A percentile compares a stretch with the other conserved stretches of the same genome.
phyloP scores from a whole-genome alignment of 2,888 invertebrate genomes.

The Micoletzkya japonica region DNA sequence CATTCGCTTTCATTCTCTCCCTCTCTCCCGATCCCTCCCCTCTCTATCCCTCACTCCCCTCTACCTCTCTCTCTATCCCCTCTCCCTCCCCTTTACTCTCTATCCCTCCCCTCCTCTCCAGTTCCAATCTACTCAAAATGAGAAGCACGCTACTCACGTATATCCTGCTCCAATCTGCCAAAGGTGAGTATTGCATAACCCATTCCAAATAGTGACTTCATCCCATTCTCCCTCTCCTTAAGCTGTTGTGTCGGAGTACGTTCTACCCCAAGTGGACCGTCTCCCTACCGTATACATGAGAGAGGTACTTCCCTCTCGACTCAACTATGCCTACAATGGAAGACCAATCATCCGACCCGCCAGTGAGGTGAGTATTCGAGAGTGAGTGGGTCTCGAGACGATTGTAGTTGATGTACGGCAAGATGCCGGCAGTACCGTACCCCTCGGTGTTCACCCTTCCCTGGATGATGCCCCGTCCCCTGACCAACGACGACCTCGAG shows the following conservation, averaged over 20 bases:
- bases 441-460: slow-evolving; percentile 19
- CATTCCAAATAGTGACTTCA: not conserved
- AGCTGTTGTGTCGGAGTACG: not conserved
- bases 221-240: not conserved
- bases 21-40: not conserved
- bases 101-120: not conserved
- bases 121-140: not conserved
- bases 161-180: not conserved
- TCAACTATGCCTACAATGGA: not conserved
- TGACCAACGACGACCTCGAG: slow-evolving; percentile 18
- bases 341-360: slow-evolving; percentile 8
- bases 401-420: slow-evolving; percentile 11
- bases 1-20: not conserved
- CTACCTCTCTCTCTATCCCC: not conserved
- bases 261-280: not conserved
- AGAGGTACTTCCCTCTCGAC: slow-evolving; percentile 19
- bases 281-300: not conserved
- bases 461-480: slow-evolving; percentile 11
- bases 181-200: not conserved
- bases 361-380: slow-evolving; percentile 3
- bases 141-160: not conserved
- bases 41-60: not conserved
- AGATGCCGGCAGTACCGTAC: slow-evolving; percentile 17
- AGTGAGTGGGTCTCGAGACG: too few species aligned
- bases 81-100: not conserved